phyloP scores from a whole-genome alignment of 2,113 vertebrate genomes.

The Leucopsar rothschildi region DNA sequence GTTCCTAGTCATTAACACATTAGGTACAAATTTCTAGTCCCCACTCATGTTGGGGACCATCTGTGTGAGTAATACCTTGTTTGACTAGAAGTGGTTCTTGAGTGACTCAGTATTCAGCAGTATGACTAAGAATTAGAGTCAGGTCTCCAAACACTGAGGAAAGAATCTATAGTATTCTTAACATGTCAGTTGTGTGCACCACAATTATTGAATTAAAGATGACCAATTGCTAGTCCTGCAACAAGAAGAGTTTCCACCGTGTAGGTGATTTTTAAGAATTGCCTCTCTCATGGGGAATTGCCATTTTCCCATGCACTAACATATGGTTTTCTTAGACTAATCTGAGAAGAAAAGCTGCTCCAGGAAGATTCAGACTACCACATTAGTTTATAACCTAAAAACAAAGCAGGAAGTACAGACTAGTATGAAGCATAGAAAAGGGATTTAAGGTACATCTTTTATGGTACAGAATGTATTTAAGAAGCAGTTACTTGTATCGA shows the following conservation, averaged over 20 bases:
- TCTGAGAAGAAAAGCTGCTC: background rate
- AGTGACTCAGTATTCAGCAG: background rate
- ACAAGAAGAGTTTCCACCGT: background rate
- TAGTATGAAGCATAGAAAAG: background rate
- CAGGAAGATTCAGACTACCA: background rate
- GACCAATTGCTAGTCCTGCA: background rate
- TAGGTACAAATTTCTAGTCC: background rate
- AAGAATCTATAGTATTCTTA: background rate
- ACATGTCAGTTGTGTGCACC: background rate
- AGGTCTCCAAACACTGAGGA: background rate
- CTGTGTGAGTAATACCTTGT: background rate
- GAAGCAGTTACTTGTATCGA: background rate
- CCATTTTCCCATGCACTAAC: background rate
- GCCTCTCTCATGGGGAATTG: background rate
- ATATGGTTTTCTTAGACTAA: background rate
- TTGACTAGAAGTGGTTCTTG: background rate
- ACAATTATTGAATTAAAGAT: background rate
- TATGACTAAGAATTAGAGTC: background rate
- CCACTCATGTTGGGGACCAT: background rate
- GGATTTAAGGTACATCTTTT: background rate
- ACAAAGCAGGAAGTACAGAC: background rate
- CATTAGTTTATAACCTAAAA: background rate
- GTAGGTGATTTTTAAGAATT: background rate
- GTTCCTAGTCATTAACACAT: background rate
- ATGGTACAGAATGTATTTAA: background rate